These are phyloP conservation scores for Cenopis cana DNA, from an alignment of 2,888 invertebrate genomes.

Conservation along the genomic window DNA sequence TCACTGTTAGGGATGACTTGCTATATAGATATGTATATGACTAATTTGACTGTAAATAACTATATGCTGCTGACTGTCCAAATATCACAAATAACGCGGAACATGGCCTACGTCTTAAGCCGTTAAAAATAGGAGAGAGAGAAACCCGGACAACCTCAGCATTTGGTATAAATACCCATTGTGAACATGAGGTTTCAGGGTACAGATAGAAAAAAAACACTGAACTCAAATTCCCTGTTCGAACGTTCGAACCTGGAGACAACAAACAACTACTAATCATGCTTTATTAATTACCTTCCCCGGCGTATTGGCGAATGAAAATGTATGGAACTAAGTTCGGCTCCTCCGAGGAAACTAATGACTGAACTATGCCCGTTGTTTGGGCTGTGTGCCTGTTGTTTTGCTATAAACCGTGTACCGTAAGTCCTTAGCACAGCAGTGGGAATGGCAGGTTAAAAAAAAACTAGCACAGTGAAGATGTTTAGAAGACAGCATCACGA, in stretches of 20 bases:
- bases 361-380: constrained; percentile 46
- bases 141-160: too few species aligned
- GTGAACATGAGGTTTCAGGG: not conserved
- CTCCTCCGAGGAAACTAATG: constrained; percentile 54
- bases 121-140: too few species aligned
- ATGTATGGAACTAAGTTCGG: constrained; percentile 64
- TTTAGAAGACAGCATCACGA: not conserved
- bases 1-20: too few species aligned
- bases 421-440: too few species aligned
- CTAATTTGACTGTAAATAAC: too few species aligned
- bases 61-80: too few species aligned
- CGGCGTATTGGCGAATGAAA: constrained; percentile 77
- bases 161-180: not conserved
- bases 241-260: constrained; percentile 51
- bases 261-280: constrained; percentile 79
- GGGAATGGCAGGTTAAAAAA: too few species aligned
- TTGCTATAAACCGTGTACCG: not conserved
- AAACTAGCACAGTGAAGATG: not conserved
- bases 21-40: too few species aligned
- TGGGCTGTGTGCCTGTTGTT: constrained; percentile 41
- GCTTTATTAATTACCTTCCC: constrained; percentile 78
- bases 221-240: constrained; percentile 24
- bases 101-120: too few species aligned
- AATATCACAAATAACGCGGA: too few species aligned
- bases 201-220: not conserved